Evolutionary conservation across 2,797 vertebrate genomes (phyloP).

Genomic region (Gymnodraco acuticeps): DNA sequence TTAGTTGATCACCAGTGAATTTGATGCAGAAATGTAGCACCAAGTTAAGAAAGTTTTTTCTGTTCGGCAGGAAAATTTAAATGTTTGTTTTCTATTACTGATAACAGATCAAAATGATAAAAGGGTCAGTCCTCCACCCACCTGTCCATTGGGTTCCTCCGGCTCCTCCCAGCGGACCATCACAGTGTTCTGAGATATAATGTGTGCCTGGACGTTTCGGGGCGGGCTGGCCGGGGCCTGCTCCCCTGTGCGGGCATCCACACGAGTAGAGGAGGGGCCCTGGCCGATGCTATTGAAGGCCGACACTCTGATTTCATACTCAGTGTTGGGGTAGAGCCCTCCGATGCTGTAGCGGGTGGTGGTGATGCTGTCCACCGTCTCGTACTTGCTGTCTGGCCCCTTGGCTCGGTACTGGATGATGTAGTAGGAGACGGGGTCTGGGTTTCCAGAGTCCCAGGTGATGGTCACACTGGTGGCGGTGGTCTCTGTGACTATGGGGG

Average conservation of each 20-base stretch:
- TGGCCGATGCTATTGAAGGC: conserved; percentile 98
- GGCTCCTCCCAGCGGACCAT: conserved; percentile 99
- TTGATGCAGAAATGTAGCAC: background rate
- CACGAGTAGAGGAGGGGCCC: conserved; percentile 92
- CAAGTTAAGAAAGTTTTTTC: background rate
- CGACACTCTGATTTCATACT: conserved; percentile 97
- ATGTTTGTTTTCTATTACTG: background rate
- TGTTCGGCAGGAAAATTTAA: background rate
- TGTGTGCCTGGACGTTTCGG: conserved; percentile 93
- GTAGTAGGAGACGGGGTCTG: conserved; percentile 96
- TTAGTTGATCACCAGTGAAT: background rate
- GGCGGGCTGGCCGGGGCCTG: conserved; percentile 96
- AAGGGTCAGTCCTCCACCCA: conserved; percentile 60
- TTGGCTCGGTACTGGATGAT: conserved; percentile 98
- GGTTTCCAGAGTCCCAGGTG: conserved; percentile 99
- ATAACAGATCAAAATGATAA: conserved; percentile 2
- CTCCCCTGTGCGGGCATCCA: conserved; percentile 95
- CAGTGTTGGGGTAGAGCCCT: conserved; percentile 97
- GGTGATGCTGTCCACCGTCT: conserved; percentile 97
- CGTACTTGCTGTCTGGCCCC: conserved; percentile 94
- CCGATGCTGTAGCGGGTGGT: conserved; percentile 99
- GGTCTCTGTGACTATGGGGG: conserved; percentile 95
- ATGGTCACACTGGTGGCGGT: conserved; percentile 98
- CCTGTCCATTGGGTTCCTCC: conserved; percentile 96
- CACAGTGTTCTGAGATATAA: conserved; percentile 94